Conservation (phyloP, 2,888 invertebrate species). For the Epirrhoe tristata region DNA sequence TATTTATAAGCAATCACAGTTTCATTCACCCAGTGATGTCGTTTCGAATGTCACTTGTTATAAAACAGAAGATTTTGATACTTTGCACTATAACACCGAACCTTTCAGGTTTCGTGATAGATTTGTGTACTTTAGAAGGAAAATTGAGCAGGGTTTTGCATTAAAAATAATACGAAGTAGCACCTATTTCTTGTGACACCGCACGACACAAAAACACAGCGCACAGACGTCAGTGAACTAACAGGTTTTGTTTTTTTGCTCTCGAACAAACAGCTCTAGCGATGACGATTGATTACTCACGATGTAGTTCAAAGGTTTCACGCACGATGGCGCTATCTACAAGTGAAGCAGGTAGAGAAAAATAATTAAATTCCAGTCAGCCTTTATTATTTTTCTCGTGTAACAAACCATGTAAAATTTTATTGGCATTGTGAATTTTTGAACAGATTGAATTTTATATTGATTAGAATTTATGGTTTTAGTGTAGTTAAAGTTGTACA, state of each 20-base stretch:
- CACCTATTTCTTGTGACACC: conserved; percentile 50
- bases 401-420: conserved; percentile 67
- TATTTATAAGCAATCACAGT: conserved; percentile 62
- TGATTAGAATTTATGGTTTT: conserved; percentile 63
- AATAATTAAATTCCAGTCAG: conserved; percentile 37
- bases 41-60: conserved; percentile 40
- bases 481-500: conserved; percentile 26
- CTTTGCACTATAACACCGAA: conserved; percentile 35
- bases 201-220: conserved; percentile 74
- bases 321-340: conserved; percentile 63
- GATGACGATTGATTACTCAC: conserved; percentile 61
- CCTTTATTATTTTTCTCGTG: conserved; percentile 48
- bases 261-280: conserved; percentile 55
- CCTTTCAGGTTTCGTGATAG: conserved; percentile 1
- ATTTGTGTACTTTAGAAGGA: conserved; percentile 20
- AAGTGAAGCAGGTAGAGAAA: conserved; percentile 27
- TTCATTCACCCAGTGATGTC: conserved; percentile 53
- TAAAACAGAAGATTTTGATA: conserved; percentile 38
- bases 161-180: conserved; percentile 38
- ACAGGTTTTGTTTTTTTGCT: conserved; percentile 75
- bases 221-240: conserved; percentile 72
- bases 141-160: conserved; percentile 35
- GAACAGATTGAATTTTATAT: conserved; percentile 59
- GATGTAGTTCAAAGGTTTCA: conserved; percentile 48
- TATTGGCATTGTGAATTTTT: conserved; percentile 62